Evolutionary conservation across 2,888 invertebrate genomes (phyloP).

Genomic region (Synanthedon tipuliformis): DNA sequence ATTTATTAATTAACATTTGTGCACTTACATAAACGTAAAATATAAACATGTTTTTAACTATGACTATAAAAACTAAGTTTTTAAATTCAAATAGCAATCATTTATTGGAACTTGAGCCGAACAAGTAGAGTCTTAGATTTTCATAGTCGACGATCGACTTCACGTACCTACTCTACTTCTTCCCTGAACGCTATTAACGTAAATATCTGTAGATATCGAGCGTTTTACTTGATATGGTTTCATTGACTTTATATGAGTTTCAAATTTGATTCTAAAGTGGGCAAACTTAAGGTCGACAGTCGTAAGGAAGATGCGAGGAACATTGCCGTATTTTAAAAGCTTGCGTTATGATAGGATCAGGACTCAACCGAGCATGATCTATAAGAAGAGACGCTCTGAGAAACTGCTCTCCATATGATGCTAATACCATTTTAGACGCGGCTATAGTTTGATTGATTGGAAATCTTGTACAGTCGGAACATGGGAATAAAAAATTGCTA

Average conservation of each 20-base stretch:
- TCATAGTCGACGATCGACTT: conserved; percentile 56
- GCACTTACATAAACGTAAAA: too few species aligned
- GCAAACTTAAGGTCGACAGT: conserved; percentile 26
- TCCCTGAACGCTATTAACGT: conserved; percentile 61
- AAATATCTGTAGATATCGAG: conserved; percentile 59
- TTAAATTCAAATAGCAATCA: too few species aligned
- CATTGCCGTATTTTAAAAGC: conserved; percentile 1
- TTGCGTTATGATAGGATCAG: conserved; percentile 70
- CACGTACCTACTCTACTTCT: conserved; percentile 62
- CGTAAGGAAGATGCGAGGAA: conserved; percentile 18
- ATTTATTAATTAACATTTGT: too few species aligned
- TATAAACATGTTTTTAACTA: too few species aligned
- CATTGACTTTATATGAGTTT: not conserved
- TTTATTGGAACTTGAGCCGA: conserved; percentile 10
- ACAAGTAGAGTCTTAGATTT: conserved; percentile 48
- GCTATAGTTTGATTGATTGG: conserved; percentile 18
- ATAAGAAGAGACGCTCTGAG: conserved; percentile 34
- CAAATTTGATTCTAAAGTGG: conserved; percentile 10
- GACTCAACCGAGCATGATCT: conserved; percentile 50
- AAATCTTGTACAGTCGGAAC: too few species aligned
- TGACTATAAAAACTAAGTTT: too few species aligned
- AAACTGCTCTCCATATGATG: conserved; percentile 38
- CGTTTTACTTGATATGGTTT: not conserved
- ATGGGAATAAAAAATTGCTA: too few species aligned
- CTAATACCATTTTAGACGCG: conserved; percentile 46